These are phyloP conservation scores for Saccopteryx leptura DNA, from an alignment of 2,113 vertebrate species.

Conservation along the genomic window DNA sequence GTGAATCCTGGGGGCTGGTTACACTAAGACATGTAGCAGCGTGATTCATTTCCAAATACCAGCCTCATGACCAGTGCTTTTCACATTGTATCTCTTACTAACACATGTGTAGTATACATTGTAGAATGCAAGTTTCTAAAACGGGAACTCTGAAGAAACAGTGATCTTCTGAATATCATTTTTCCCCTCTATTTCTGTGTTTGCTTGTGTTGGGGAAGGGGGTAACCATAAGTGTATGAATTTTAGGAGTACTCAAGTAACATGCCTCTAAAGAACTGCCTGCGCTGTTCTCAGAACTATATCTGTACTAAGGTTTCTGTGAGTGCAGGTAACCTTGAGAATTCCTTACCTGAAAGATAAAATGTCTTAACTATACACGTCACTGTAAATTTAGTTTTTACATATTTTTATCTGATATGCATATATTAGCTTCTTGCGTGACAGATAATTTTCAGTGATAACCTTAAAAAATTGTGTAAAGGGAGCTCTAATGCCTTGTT, in stretches of 20 bases:
- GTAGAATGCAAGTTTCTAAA: neutral
- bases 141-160: neutral
- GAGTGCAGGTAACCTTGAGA: neutral
- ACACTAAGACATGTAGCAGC: neutral
- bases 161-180: neutral
- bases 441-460: slow-evolving; percentile 54
- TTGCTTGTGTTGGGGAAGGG: neutral
- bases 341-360: neutral
- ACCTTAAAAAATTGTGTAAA: slow-evolving; percentile 60
- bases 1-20: neutral
- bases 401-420: slow-evolving; percentile 20
- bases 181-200: neutral
- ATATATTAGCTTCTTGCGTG: neutral
- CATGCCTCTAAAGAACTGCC: neutral
- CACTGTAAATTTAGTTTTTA: neutral
- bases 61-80: neutral
- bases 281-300: neutral
- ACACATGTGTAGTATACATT: neutral
- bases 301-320: neutral
- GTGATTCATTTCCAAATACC: neutral
- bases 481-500: slow-evolving; percentile 49
- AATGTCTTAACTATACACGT: neutral
- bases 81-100: neutral
- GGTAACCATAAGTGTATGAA: neutral
- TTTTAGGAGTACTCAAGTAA: neutral